Evolutionary conservation across 2,888 invertebrate species (phyloP).

Genomic region (Aphidoletes aphidimyza): DNA sequence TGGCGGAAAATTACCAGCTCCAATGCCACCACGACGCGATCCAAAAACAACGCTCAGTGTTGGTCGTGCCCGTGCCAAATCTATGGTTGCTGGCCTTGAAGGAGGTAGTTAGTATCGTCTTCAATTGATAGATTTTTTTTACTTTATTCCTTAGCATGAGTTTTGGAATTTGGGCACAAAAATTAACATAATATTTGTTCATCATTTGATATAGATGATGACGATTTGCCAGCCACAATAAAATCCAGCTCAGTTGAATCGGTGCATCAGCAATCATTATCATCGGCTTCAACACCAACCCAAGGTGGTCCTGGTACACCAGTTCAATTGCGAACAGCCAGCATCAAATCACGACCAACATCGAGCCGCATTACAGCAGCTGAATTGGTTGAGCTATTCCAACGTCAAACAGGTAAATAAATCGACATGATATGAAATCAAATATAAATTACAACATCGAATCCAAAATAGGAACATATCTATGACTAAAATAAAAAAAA

Average conservation of each 20-base stretch:
- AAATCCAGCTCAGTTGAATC: slow-evolving; percentile 87
- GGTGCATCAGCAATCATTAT: slow-evolving; percentile 70
- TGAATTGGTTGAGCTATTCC: slow-evolving; percentile 92
- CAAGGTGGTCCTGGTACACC: slow-evolving; percentile 71
- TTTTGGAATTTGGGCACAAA: slow-evolving; percentile 56
- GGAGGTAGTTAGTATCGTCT: slow-evolving; percentile 69
- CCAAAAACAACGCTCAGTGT: slow-evolving; percentile 95
- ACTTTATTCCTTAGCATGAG: too few species aligned
- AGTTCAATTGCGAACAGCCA: slow-evolving; percentile 85
- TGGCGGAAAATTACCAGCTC: slow-evolving; percentile 77
- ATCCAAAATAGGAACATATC: too few species aligned
- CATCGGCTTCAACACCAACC: slow-evolving; percentile 66
- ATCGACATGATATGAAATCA: too few species aligned
- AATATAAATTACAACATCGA: too few species aligned
- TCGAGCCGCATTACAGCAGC: slow-evolving; percentile 90
- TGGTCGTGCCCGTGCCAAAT: slow-evolving; percentile 89
- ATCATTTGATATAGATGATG: slow-evolving; percentile 71
- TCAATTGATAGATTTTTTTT: not conserved
- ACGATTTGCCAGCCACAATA: slow-evolving; percentile 74
- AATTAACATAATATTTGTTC: not conserved
- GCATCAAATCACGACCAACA: slow-evolving; percentile 87
- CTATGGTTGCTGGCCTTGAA: slow-evolving; percentile 88
- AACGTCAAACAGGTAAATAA: slow-evolving; percentile 71
- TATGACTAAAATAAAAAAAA: not conserved
- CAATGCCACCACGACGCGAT: slow-evolving; percentile 91